Evolutionary conservation across 64 coral and sea anemone species (phyloP).

Genomic region (Montipora cactus): DNA sequence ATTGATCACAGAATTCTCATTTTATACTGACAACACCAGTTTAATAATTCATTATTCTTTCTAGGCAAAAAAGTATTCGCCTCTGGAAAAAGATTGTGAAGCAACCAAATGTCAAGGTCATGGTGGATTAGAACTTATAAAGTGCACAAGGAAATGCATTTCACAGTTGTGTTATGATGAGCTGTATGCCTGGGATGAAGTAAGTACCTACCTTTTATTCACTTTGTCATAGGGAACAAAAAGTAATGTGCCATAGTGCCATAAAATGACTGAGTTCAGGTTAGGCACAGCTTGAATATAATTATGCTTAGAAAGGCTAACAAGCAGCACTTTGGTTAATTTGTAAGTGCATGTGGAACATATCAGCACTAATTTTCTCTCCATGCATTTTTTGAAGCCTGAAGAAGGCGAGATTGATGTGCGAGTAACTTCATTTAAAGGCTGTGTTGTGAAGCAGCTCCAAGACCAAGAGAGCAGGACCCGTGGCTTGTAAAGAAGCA

Average conservation of each 20-base stretch:
- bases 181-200: constrained; percentile 70
- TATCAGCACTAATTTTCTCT: too few species aligned
- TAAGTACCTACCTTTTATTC: not conserved
- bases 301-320: too few species aligned
- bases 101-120: not conserved
- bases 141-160: constrained; percentile 60
- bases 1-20: too few species aligned
- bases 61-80: constrained; percentile 30
- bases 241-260: too few species aligned
- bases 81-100: constrained; percentile 48
- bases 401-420: constrained; percentile 78
- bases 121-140: constrained; percentile 45
- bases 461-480: constrained; percentile 51
- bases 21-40: too few species aligned
- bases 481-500: not conserved
- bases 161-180: constrained; percentile 49
- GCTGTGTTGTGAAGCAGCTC: constrained; percentile 64
- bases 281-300: too few species aligned
- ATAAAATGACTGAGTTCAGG: too few species aligned
- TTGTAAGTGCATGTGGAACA: too few species aligned
- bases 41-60: constrained; percentile 5
- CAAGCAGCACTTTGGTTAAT: too few species aligned
- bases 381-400: constrained; percentile 20
- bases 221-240: too few species aligned
- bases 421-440: constrained; percentile 60